Evolutionary conservation across 2,888 invertebrate genomes (phyloP).

Genomic region (Chelonus formosanus): DNA sequence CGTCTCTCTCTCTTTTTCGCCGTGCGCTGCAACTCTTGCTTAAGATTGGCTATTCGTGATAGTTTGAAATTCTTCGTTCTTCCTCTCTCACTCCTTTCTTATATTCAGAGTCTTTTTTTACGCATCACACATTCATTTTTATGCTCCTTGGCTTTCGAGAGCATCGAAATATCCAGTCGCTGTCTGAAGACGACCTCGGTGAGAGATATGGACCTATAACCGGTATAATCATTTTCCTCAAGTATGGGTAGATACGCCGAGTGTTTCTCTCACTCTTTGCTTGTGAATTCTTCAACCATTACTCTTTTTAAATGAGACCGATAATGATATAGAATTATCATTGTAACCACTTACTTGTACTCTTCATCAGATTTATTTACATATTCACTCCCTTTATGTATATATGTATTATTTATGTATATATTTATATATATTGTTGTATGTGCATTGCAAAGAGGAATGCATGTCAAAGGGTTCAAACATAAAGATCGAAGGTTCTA

Average conservation of each 20-base stretch:
- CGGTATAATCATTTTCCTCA: constrained; percentile 31
- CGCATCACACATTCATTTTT: constrained; percentile 12
- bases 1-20: constrained; percentile 10
- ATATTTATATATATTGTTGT: background rate
- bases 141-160: constrained; percentile 25
- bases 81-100: constrained; percentile 28
- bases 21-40: background rate
- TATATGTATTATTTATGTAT: background rate
- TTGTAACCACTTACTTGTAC: constrained; percentile 17
- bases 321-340: constrained; percentile 26
- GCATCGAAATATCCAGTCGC: constrained; percentile 31
- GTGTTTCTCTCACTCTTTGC: constrained; percentile 3
- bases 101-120: constrained; percentile 23
- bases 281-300: constrained; percentile 20
- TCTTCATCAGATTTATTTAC: constrained; percentile 6
- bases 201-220: constrained; percentile 22
- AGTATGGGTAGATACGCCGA: constrained; percentile 22
- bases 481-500: constrained; percentile 33
- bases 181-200: constrained; percentile 9
- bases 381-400: background rate
- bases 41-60: constrained; percentile 10
- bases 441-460: constrained; percentile 6
- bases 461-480: constrained; percentile 39
- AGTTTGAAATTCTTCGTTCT: constrained; percentile 16
- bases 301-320: constrained; percentile 31